Evolutionary conservation across 2,113 vertebrate species (phyloP).

Genomic region (Serinus canaria): DNA sequence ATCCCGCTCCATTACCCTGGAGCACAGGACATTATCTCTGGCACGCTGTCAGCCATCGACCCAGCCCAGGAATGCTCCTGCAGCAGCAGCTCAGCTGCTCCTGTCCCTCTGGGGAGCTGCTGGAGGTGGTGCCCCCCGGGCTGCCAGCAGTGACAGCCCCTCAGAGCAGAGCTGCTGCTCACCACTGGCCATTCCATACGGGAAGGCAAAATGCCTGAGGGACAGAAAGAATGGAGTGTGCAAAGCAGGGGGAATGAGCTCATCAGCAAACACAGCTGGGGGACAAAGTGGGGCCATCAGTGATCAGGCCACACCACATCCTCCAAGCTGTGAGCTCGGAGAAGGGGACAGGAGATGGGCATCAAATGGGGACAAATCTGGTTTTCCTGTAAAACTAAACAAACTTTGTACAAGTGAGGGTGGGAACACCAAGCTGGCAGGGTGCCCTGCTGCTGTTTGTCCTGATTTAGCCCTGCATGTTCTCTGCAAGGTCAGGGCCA

Average conservation of each 20-base stretch:
- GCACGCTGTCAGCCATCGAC: not conserved
- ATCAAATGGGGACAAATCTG: not conserved
- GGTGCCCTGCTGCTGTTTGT: not conserved
- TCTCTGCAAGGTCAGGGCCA: not conserved
- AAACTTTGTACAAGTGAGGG: not conserved
- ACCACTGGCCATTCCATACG: fast-evolving
- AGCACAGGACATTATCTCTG: not conserved
- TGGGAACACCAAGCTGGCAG: not conserved
- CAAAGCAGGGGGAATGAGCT: not conserved
- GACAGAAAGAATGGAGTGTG: not conserved
- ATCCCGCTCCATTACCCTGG: fast-evolving
- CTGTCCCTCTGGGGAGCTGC: not conserved
- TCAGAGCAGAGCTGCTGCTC: not conserved
- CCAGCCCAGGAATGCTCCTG: not conserved
- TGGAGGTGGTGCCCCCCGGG: fast-evolving
- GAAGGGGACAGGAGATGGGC: not conserved
- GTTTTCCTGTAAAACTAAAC: not conserved
- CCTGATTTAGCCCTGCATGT: not conserved
- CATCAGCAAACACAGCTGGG: not conserved
- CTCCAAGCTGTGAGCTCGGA: not conserved
- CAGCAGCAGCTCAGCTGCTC: not conserved
- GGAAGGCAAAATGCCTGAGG: not conserved
- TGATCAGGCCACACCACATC: not conserved
- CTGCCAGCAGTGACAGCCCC: not conserved
- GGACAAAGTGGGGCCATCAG: not conserved